These are phyloP conservation scores for Paradoxurus hermaphroditus DNA, from an alignment of 2,113 vertebrate species.

Conservation along the genomic window DNA sequence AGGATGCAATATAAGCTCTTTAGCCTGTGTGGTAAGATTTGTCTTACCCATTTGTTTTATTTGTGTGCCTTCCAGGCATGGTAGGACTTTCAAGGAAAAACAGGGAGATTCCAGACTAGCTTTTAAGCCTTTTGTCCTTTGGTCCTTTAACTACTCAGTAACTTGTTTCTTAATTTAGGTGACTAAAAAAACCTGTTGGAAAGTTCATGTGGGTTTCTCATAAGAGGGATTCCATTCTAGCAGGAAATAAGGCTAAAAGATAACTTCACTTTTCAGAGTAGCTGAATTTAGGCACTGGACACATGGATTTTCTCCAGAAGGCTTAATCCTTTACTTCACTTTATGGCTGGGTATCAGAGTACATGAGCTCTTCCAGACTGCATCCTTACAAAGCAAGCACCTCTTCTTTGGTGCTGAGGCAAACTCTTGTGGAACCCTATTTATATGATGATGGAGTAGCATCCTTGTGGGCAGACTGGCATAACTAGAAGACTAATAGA, in stretches of 20 bases:
- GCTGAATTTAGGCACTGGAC: background rate
- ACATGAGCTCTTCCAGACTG: background rate
- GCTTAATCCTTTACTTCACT: background rate
- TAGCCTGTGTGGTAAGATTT: background rate
- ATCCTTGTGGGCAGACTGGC: background rate
- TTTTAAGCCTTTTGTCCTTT: constrained; percentile 25
- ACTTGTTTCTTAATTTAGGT: background rate
- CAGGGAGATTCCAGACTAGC: background rate
- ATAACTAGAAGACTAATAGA: background rate
- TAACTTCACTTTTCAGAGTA: background rate
- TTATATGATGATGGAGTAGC: background rate
- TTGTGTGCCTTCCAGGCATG: background rate
- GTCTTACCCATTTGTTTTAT: background rate
- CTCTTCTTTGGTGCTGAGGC: background rate
- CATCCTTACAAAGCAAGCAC: background rate
- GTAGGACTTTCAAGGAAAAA: background rate
- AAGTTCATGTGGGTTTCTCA: background rate
- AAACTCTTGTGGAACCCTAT: background rate
- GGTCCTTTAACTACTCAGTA: background rate
- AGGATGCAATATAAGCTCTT: background rate
- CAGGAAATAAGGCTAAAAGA: background rate
- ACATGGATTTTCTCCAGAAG: constrained; percentile 22
- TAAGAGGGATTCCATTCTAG: background rate
- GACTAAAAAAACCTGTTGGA: background rate
- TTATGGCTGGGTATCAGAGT: background rate